Evolutionary conservation across 30 jellyfish, hydroid and myxozoan genomes (phyloP), one percentile per base, ranked within the genome.

Genomic region (Aurelia sp.): DNA sequence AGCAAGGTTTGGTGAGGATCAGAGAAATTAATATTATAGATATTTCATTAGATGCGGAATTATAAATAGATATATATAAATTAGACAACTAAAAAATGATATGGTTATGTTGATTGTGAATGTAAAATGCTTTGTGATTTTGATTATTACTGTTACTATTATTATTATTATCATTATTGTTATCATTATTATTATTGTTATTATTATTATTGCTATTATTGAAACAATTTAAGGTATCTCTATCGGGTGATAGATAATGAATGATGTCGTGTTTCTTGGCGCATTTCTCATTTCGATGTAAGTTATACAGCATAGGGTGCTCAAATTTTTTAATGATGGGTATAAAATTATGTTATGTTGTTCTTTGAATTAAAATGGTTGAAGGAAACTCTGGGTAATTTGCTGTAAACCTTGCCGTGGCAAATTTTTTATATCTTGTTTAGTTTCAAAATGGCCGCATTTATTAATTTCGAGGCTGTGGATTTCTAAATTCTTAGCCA

Each of bases 81-180:
- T 51, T 68, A 68, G 92, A 82, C 35, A 63, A 65, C 84, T 82
- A 55, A 57, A 27, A 71, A 82, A 58, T 51, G 66, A 59, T 53
- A 71, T 30, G 77, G 84, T 82, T 82, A 82, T 69, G 92, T 82
- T 82, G 85, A 68, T 82, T 82, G 92, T 60, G 84, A 82, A 82
- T 59, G 91, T 65, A 81, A 69, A 47, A 27, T 82, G 61, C 40
- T 51, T 57, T 52, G 58, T 76, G 87, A 76, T 76, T 76, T 58
- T 52, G 22, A 20, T 68, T 38, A 22, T 22, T 68, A 22, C 30
- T 24, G 2, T 33, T 67, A 22, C 33, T 11, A 63, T 63, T 63
- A 21, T 63, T 17, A 17, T 3, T 11, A 67, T 67, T 12, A 18
- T 69, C 13, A 69, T 33, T 35, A 27, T 13, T 21, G 8, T 64